Evolutionary conservation across 2,113 vertebrate genomes (phyloP).

Genomic region (Diadophis punctatus): DNA sequence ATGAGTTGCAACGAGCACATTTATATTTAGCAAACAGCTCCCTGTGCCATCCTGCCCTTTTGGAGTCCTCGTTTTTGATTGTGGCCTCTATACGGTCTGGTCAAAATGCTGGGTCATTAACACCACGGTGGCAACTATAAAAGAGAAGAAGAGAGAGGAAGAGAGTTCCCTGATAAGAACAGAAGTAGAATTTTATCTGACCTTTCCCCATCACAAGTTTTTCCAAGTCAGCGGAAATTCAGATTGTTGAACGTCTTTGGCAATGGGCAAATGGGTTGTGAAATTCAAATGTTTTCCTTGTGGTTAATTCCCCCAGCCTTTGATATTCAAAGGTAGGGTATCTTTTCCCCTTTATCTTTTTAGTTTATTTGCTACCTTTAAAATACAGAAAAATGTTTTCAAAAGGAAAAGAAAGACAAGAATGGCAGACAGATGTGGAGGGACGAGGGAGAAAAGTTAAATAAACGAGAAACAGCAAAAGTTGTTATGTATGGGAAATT

Average conservation of each 20-base stretch:
- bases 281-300: background rate
- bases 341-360: background rate
- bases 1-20: background rate
- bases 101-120: background rate
- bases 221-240: background rate
- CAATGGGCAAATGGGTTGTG: background rate
- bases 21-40: slow-evolving; percentile 24
- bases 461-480: background rate
- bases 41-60: background rate
- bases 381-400: background rate
- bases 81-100: background rate
- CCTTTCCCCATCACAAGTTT: background rate
- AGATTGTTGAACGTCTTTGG: background rate
- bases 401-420: background rate
- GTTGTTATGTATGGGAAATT: background rate
- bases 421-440: background rate
- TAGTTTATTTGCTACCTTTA: background rate
- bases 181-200: background rate
- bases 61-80: background rate
- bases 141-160: background rate
- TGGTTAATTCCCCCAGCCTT: background rate
- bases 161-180: background rate
- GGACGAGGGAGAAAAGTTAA: background rate
- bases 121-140: background rate
- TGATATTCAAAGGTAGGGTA: background rate